Conservation (phyloP, 2,797 vertebrate species). For the Lophius americanus region DNA sequence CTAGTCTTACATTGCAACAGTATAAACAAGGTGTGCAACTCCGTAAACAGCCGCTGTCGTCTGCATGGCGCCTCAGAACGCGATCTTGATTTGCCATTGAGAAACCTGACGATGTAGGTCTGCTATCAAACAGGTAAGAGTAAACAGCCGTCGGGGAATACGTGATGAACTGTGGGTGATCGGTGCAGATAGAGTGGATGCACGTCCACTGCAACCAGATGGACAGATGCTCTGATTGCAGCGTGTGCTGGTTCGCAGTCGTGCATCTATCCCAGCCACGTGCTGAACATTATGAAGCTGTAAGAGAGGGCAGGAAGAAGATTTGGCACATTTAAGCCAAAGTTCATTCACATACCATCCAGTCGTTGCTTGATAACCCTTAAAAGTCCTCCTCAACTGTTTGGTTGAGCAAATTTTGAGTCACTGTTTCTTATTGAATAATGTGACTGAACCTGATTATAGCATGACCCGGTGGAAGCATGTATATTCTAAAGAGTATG, state of each 20-base stretch:
- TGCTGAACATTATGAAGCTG: not conserved
- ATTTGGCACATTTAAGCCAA: no score
- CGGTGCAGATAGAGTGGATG: not conserved
- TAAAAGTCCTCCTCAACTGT: no score
- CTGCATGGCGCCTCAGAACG: slow-evolving; percentile 38
- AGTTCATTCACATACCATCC: no score
- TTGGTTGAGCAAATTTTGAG: no score
- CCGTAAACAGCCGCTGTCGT: slow-evolving; percentile 68
- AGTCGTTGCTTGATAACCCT: no score
- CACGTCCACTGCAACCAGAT: slow-evolving; percentile 6
- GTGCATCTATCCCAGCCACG: not conserved
- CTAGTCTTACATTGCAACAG: slow-evolving; percentile 9
- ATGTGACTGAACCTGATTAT: no score
- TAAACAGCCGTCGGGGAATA: slow-evolving; percentile 18
- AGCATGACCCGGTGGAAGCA: no score
- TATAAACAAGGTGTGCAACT: slow-evolving; percentile 52
- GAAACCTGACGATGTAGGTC: slow-evolving; percentile 48
- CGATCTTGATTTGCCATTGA: slow-evolving; percentile 78
- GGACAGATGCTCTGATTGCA: not conserved
- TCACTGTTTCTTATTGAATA: no score
- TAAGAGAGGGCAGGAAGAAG: no score
- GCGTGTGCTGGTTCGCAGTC: not conserved
- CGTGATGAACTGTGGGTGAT: slow-evolving; percentile 18
- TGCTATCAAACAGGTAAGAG: slow-evolving; percentile 24
- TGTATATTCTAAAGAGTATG: no score